These are phyloP conservation scores for Matsumyia berberina DNA, from an alignment of 2,888 invertebrate species.

Conservation along the genomic window DNA sequence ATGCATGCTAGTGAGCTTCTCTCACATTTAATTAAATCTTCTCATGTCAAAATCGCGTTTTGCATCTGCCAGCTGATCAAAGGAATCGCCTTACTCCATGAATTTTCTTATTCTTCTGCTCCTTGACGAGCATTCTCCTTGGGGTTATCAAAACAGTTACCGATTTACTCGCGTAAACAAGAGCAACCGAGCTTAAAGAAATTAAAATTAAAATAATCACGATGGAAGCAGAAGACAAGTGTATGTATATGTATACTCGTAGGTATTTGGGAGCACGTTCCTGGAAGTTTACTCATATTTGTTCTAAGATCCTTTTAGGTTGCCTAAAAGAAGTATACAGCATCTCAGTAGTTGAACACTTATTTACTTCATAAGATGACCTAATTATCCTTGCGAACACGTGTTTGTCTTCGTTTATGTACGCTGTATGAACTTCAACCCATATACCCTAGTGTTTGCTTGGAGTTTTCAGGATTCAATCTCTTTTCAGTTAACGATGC, in stretches of 20 bases:
- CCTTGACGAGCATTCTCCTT: neutral
- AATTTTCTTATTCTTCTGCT: neutral
- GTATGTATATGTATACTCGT: no score
- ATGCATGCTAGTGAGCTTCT: constrained; percentile 23
- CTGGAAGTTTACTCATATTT: constrained; percentile 1
- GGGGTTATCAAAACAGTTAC: neutral
- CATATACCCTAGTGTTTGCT: neutral
- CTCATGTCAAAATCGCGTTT: constrained; percentile 10
- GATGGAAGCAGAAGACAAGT: no score
- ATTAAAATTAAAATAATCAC: constrained; percentile 27
- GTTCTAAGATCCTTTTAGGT: neutral
- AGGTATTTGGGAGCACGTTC: neutral
- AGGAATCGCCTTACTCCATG: neutral
- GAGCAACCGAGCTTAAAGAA: constrained; percentile 6
- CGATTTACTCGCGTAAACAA: neutral
- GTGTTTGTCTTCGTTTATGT: neutral
- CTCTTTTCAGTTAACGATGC: neutral
- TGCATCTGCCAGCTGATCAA: constrained; percentile 36
- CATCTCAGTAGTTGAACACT: constrained; percentile 1
- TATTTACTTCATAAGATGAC: neutral
- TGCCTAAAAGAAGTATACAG: neutral
- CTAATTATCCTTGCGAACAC: constrained; percentile 4
- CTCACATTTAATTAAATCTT: constrained; percentile 31
- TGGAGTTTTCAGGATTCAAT: neutral
- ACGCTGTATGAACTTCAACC: neutral